A percentile compares a stretch with the other conserved stretches of the same genome.
Evolutionary conservation across 2,888 invertebrate species (phyloP).

Genomic region (Crematogaster levior): DNA sequence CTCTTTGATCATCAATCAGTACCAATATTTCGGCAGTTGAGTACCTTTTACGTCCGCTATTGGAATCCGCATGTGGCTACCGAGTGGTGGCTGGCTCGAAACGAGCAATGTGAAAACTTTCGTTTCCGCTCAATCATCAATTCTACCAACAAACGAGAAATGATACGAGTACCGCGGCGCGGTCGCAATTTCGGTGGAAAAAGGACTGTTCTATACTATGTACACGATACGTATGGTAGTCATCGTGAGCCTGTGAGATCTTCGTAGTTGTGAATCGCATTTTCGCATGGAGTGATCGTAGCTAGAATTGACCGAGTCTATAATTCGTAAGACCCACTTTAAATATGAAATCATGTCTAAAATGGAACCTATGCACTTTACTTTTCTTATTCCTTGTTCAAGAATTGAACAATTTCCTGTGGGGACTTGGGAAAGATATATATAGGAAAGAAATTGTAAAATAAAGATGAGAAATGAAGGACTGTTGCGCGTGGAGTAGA

Average conservation of each 20-base stretch:
- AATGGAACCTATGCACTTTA: background rate
- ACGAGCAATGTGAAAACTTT: constrained; percentile 52
- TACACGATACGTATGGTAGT: background rate
- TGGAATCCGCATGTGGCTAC: constrained; percentile 48
- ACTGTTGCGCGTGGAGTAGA: constrained; percentile 7
- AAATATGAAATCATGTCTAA: background rate
- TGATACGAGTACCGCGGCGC: constrained; percentile 31
- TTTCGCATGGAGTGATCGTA: background rate
- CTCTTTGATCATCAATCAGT: constrained; percentile 35
- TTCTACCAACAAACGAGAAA: constrained; percentile 53
- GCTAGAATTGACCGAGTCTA: background rate
- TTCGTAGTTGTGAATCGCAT: constrained; percentile 13
- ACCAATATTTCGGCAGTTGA: constrained; percentile 51
- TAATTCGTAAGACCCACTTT: background rate
- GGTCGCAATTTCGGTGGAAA: constrained; percentile 39
- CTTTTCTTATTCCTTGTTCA: background rate
- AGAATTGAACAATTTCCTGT: background rate
- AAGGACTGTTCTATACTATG: background rate
- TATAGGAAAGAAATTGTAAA: background rate
- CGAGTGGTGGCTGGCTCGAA: constrained; percentile 36
- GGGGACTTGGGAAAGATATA: background rate
- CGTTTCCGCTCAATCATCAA: constrained; percentile 53
- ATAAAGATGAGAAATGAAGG: background rate
- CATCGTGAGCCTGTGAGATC: background rate
- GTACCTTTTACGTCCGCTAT: constrained; percentile 48